These are phyloP conservation scores for Acanthurus tractus DNA, from an alignment of 2,797 vertebrate species.

Conservation along the genomic window DNA sequence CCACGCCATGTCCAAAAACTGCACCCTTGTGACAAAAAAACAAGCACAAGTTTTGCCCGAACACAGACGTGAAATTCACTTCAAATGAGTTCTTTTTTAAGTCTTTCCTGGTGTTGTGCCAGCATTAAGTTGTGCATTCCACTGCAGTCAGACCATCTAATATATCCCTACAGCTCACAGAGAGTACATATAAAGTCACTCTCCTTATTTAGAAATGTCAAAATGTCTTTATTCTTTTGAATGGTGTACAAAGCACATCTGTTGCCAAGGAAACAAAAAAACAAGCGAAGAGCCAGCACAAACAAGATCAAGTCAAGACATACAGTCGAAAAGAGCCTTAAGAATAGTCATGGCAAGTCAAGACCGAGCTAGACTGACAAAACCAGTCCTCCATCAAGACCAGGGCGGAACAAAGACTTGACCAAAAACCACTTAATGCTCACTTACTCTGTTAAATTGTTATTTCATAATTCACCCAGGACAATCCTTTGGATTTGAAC, in stretches of 20 bases:
- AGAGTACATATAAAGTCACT: slow-evolving; percentile 5
- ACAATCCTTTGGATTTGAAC: neutral
- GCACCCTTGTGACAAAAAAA: slow-evolving; percentile 59
- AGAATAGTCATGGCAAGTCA: no score
- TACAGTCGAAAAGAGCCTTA: neutral
- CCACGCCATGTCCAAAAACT: slow-evolving; percentile 73
- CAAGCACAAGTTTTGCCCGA: slow-evolving; percentile 38
- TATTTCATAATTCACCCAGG: neutral
- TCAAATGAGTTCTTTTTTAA: slow-evolving; percentile 35
- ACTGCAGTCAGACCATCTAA: slow-evolving; percentile 24
- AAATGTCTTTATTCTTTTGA: slow-evolving; percentile 29
- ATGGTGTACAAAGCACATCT: slow-evolving; percentile 18
- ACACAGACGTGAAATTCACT: slow-evolving; percentile 49
- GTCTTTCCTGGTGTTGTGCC: slow-evolving; percentile 52
- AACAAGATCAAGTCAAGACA: slow-evolving; percentile 1
- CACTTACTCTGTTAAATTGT: neutral
- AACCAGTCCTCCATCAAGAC: neutral
- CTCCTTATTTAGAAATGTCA: slow-evolving; percentile 32
- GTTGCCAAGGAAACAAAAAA: slow-evolving; percentile 24
- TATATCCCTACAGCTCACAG: slow-evolving; percentile 19
- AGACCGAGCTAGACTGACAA: neutral
- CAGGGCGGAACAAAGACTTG: neutral
- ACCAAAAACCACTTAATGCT: neutral
- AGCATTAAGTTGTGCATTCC: slow-evolving; percentile 32
- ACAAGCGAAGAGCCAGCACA: neutral